Evolutionary conservation across 2,888 invertebrate genomes (phyloP).

Genomic region (Alcis repandata): DNA sequence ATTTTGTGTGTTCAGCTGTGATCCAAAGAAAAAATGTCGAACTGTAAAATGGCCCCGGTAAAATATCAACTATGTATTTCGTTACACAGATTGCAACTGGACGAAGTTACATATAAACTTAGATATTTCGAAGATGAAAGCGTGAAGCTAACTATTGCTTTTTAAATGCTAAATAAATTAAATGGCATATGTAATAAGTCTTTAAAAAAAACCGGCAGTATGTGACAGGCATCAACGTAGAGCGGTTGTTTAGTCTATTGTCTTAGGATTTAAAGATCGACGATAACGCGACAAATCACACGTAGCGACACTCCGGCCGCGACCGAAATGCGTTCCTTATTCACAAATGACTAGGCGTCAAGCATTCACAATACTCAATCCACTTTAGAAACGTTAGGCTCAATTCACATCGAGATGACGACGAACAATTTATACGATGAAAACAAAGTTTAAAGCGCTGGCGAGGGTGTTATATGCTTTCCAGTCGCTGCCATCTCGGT

Average conservation of each 20-base stretch:
- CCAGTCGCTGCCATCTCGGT: not conserved
- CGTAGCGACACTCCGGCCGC: conserved; percentile 9
- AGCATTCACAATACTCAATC: conserved; percentile 26
- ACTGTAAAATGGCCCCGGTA: no score
- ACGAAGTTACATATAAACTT: no score
- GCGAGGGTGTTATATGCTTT: not conserved
- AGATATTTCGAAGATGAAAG: no score
- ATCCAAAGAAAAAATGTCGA: no score
- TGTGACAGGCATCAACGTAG: conserved; percentile 7
- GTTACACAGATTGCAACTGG: no score
- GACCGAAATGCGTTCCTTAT: conserved; percentile 13
- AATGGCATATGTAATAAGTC: not conserved
- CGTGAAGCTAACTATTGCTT: no score
- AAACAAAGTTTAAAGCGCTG: no score
- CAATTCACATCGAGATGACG: not conserved
- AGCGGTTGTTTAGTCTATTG: conserved; percentile 7
- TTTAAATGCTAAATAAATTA: no score
- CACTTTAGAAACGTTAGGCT: not conserved
- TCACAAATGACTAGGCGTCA: conserved; percentile 45
- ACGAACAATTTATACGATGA: not conserved
- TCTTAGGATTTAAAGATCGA: conserved; percentile 12
- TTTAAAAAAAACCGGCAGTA: not conserved
- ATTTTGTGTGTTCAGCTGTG: no score
- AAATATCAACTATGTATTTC: no score
- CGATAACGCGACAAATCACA: conserved; percentile 18